phyloP scores from a whole-genome alignment of 2,888 invertebrate genomes.

The Parnassius orleans region DNA sequence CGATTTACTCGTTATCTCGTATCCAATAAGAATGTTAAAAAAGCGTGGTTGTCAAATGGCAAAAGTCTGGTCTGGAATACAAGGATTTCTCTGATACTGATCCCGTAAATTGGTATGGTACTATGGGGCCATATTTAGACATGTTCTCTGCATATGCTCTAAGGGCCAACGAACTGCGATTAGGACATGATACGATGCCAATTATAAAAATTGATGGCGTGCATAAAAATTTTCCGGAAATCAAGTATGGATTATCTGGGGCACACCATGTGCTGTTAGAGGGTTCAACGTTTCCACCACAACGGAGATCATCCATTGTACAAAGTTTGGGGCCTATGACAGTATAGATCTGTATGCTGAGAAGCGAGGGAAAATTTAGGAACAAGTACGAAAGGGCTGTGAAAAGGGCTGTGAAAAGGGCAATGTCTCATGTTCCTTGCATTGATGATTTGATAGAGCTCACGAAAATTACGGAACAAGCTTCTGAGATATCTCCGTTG shows the following conservation, averaged over 20 bases:
- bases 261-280: constrained; percentile 36
- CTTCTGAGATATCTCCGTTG: constrained; percentile 28
- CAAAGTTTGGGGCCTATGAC: constrained; percentile 37
- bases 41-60: no score
- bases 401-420: constrained; percentile 39
- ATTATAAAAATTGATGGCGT: constrained; percentile 29
- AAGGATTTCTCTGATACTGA: constrained; percentile 9
- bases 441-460: constrained; percentile 38
- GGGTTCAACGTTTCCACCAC: constrained; percentile 31
- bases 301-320: constrained; percentile 29
- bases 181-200: constrained; percentile 34
- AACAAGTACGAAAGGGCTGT: constrained; percentile 33
- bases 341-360: constrained; percentile 27
- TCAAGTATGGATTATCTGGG: constrained; percentile 35
- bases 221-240: constrained; percentile 33
- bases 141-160: constrained; percentile 31
- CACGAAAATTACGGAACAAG: constrained; percentile 21
- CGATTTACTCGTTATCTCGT: no score
- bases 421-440: constrained; percentile 34
- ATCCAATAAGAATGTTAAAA: no score
- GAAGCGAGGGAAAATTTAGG: not conserved
- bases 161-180: constrained; percentile 29
- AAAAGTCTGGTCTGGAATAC: constrained; percentile 7
- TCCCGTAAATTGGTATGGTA: constrained; percentile 32
- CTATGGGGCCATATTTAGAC: constrained; percentile 19